Conservation (phyloP, 2,797 vertebrate genomes). For the Sparidentex hasta region DNA sequence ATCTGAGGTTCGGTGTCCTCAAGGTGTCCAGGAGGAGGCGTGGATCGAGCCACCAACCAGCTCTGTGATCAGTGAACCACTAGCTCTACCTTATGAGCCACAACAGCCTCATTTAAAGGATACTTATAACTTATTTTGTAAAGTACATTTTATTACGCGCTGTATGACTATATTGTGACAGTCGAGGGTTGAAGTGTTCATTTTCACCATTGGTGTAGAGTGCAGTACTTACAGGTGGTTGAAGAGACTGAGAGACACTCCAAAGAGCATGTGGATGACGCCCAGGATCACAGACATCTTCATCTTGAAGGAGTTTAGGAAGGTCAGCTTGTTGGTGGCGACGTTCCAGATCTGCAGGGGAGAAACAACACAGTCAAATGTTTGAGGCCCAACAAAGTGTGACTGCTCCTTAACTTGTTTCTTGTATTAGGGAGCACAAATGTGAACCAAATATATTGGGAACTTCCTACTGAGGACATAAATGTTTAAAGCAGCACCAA, state of each 20-base stretch:
- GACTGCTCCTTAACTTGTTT: not conserved
- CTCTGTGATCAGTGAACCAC: too few relatives aligned
- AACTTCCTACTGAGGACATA: not conserved
- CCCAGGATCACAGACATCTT: slow-evolving; percentile 99
- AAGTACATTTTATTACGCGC: not conserved
- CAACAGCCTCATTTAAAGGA: too few relatives aligned
- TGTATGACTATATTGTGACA: not conserved
- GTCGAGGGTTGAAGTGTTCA: not conserved
- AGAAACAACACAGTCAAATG: not conserved
- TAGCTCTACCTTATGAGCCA: too few relatives aligned
- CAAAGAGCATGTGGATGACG: slow-evolving; percentile 97
- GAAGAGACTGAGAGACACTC: slow-evolving; percentile 90
- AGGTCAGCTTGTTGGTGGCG: slow-evolving; percentile 95
- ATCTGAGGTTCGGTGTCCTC: too few relatives aligned
- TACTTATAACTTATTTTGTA: not conserved
- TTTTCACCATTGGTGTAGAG: not conserved
- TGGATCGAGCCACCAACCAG: too few relatives aligned
- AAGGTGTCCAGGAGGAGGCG: too few relatives aligned
- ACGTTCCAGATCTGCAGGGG: slow-evolving; percentile 94
- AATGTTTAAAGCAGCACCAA: too few relatives aligned
- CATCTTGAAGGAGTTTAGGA: slow-evolving; percentile 99
- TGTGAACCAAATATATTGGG: not conserved
- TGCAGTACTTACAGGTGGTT: slow-evolving; percentile 84
- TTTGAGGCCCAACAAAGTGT: not conserved
- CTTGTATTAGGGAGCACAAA: not conserved